Percentiles rank a stretch among this genome's conserved stretches.
These are phyloP conservation scores for Porites lutea DNA, from an alignment of 64 coral and sea anemone genomes.

Conservation along the genomic window DNA sequence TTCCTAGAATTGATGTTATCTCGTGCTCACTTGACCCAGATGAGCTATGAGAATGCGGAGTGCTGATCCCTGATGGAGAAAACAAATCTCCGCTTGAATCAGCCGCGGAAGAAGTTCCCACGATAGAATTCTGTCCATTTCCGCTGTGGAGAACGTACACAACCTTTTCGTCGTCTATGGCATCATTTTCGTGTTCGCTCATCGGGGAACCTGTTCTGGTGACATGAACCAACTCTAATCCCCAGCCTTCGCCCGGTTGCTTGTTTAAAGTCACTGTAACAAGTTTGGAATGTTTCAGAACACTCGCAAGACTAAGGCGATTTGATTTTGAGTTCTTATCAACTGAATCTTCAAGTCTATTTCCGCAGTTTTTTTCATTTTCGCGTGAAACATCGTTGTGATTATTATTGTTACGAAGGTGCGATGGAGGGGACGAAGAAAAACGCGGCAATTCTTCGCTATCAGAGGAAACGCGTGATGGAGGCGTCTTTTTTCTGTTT, in stretches of 20 bases:
- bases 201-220: slow-evolving; percentile 56
- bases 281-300: slow-evolving; percentile 72
- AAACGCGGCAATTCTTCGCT: slow-evolving; percentile 26
- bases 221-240: slow-evolving; percentile 83
- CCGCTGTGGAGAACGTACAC: slow-evolving; percentile 81
- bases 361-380: neutral
- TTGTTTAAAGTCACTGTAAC: slow-evolving; percentile 41
- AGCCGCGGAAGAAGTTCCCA: neutral
- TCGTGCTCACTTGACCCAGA: slow-evolving; percentile 27
- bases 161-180: slow-evolving; percentile 52
- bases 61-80: neutral
- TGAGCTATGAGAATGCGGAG: neutral
- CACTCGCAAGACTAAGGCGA: slow-evolving; percentile 47
- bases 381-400: neutral
- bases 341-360: neutral
- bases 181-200: neutral
- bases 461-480: slow-evolving; percentile 1
- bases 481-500: neutral
- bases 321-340: neutral
- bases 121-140: slow-evolving; percentile 67
- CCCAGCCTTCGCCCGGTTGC: slow-evolving; percentile 53
- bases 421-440: neutral
- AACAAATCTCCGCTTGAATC: slow-evolving; percentile 6
- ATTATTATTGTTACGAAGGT: neutral
- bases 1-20: slow-evolving; percentile 10